Base-by-base conservation (phyloP, 2,888 invertebrate genomes). In the Stenchaetothrips biformis region DNA sequence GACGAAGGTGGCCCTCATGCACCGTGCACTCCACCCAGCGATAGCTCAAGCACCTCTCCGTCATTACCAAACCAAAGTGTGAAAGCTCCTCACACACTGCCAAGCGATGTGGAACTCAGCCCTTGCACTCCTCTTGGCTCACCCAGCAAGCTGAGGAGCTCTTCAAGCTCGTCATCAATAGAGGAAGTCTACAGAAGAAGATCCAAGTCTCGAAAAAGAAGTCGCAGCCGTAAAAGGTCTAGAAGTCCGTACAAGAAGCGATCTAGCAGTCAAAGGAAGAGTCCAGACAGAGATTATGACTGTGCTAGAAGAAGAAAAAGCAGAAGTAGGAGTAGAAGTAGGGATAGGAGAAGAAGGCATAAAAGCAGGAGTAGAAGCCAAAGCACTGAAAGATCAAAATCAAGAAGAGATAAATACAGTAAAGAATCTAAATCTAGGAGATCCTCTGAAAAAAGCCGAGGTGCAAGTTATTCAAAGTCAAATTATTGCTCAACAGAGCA, bases 401-500 rank as follows among this genome's bases (percentile, higher is more conserved):
- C 59, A 59, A 59, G 59, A 18, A 18, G 18, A 59, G 18, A 13
- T 1, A 59, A 16, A 53, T 13, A 16, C 9, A 9, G 2, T 13
- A 53, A 53, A 53, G 16, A 16, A 2, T 53, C 9, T 53, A 53
- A 13, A 13, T 13, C 9, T 53, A 16, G 53, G 53, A 16, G 53
- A 9, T 9, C 53, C 16, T 53, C 9, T 53, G 9, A 53, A 53
- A 53, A 16, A 13, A 16, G 53, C 53, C 2, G 16, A 13, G 16
- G 2, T 53, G 6, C 13, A 16, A 53, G 16, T 13, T 3, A 53
- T 53, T 53, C 9, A 53, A 53, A 53, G 2, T 53, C 53, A 6
- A 53, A 53, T 2, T 53, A 53, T 53, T 3, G 53, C 53, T 83
- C 27, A 84, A 80, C 21, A 81, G 85, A 49, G 84, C 86, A 25